Evolutionary conservation across 2,113 vertebrate genomes (phyloP).

Genomic region (Microtus oregoni): DNA sequence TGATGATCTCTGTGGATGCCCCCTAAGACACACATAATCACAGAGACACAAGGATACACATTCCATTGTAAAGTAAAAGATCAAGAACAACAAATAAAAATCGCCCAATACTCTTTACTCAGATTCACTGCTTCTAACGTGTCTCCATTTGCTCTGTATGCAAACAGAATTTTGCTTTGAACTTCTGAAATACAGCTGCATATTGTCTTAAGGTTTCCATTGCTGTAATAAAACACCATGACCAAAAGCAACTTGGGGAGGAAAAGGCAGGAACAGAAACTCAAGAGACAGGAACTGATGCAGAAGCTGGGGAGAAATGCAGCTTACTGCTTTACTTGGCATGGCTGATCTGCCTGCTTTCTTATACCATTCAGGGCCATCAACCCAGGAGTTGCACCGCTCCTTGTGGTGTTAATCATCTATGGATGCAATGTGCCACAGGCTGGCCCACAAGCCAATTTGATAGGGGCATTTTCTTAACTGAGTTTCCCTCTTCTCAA

Average conservation of each 20-base stretch:
- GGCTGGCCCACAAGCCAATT: not conserved
- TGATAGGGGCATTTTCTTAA: not conserved
- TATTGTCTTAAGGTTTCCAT: not conserved
- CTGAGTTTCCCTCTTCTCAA: not conserved
- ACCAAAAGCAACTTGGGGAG: not conserved
- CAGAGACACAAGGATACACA: too few species aligned
- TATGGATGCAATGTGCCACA: not conserved
- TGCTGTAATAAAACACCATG: not conserved
- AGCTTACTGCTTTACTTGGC: not conserved
- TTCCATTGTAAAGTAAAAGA: too few species aligned
- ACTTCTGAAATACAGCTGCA: not conserved
- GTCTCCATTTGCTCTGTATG: not conserved
- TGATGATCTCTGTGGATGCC: not conserved
- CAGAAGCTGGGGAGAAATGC: not conserved
- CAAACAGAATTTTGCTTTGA: not conserved
- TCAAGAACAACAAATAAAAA: too few species aligned
- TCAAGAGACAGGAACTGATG: not conserved
- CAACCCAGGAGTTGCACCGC: fast-evolving
- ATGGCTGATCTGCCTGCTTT: not conserved
- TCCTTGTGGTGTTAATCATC: not conserved
- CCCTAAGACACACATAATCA: not conserved
- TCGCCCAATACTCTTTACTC: too few species aligned
- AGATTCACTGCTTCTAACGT: not conserved
- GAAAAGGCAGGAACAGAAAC: not conserved
- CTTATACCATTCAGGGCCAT: not conserved